Conservation (phyloP, 2,888 invertebrate genomes). For the Nomada fabriciana region DNA sequence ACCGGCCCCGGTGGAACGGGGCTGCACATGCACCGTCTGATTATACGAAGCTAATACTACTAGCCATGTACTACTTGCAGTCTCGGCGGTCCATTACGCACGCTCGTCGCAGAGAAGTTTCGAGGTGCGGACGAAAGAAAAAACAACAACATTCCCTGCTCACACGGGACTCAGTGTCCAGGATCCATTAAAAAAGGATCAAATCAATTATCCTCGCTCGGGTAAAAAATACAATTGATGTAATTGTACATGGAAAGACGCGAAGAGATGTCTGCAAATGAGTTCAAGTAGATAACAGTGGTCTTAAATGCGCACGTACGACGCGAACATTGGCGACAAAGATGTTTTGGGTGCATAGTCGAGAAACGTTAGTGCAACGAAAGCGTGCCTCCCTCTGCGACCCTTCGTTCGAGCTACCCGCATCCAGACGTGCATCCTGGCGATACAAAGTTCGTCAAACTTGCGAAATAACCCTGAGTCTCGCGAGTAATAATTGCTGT, state of each 20-base stretch:
- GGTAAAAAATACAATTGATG: too few species aligned
- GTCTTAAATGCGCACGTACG: neutral
- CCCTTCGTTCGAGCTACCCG: conserved; percentile 22
- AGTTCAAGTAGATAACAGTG: too few species aligned
- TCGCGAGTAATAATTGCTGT: conserved; percentile 57
- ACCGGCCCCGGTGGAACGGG: conserved; percentile 22
- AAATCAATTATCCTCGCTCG: too few species aligned
- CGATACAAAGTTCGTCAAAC: conserved; percentile 58
- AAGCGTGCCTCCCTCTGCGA: conserved; percentile 28
- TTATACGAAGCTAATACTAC: conserved; percentile 38
- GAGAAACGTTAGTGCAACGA: conserved; percentile 29
- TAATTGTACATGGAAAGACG: too few species aligned
- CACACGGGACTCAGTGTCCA: neutral
- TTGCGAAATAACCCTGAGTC: conserved; percentile 39
- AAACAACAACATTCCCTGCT: neutral
- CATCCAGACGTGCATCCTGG: conserved; percentile 12
- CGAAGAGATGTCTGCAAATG: too few species aligned
- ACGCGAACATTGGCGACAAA: conserved; percentile 1
- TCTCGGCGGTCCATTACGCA: conserved; percentile 4
- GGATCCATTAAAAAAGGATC: too few species aligned
- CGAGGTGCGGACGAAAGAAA: neutral
- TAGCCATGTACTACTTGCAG: conserved; percentile 35
- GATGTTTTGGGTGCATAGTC: conserved; percentile 4
- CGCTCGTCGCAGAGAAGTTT: conserved; percentile 4
- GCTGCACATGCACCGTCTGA: conserved; percentile 45